A percentile compares a stretch with the other conserved stretches of the same genome.
Conservation (phyloP, 1,140 invertebrate genomes). For the Zaprionus kolodkinae region DNA sequence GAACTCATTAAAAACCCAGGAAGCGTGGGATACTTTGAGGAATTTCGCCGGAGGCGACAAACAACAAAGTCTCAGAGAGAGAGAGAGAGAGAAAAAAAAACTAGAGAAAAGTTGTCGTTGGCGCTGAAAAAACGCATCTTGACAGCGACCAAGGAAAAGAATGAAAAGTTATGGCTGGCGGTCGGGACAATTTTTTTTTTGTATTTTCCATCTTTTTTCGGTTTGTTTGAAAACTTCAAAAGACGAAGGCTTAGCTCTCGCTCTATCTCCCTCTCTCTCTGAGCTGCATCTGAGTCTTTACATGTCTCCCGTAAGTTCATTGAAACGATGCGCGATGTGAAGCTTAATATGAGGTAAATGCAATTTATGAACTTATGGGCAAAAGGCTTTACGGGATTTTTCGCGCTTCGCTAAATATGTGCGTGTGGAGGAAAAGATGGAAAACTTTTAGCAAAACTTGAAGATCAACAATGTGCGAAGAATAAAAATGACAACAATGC, state of each 20-base stretch:
- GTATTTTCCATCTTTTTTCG: slow-evolving; percentile 9
- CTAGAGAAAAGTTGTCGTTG: slow-evolving; percentile 61
- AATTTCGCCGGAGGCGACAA: slow-evolving; percentile 56
- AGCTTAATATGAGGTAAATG: slow-evolving; percentile 58
- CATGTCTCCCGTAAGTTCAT: slow-evolving; percentile 52
- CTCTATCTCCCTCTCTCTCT: background rate
- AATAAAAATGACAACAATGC: slow-evolving; percentile 8
- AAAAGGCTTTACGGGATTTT: slow-evolving; percentile 4
- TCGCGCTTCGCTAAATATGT: background rate
- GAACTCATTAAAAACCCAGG: slow-evolving; percentile 73
- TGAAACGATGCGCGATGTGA: slow-evolving; percentile 49
- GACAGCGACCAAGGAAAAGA: slow-evolving; percentile 54
- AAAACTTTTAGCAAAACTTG: slow-evolving; percentile 10
- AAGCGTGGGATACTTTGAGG: slow-evolving; percentile 67
- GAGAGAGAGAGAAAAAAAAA: slow-evolving; percentile 11
- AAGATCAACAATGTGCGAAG: background rate
- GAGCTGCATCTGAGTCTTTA: slow-evolving; percentile 35
- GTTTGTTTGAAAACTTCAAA: slow-evolving; percentile 35
- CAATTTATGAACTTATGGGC: slow-evolving; percentile 43
- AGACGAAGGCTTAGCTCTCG: slow-evolving; percentile 42
- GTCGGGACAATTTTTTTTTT: slow-evolving; percentile 25
- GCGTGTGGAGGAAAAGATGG: background rate
- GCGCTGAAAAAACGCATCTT: slow-evolving; percentile 67
- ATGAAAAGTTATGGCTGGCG: slow-evolving; percentile 65
- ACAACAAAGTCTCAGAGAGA: slow-evolving; percentile 52